These are phyloP conservation scores for Chymomyza caudatula DNA, from an alignment of 2,888 invertebrate species.

Conservation along the genomic window DNA sequence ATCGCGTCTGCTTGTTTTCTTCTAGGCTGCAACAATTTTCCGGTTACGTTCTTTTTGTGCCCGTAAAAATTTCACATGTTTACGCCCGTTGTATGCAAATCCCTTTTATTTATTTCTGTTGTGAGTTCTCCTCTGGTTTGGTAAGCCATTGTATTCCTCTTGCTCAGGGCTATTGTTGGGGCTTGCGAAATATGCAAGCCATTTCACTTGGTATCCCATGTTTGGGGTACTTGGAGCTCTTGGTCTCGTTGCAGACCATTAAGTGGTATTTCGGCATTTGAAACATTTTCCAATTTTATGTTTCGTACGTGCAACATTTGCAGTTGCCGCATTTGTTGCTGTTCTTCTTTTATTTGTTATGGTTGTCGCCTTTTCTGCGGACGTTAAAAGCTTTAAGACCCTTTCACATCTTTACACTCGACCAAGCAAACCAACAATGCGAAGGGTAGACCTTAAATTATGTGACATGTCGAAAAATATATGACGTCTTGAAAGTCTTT, in stretches of 20 bases:
- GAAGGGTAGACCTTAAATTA: background rate
- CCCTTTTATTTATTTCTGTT: constrained; percentile 6
- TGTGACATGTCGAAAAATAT: background rate
- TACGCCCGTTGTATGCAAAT: constrained; percentile 17
- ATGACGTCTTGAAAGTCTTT: background rate
- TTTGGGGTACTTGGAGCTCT: constrained; percentile 8
- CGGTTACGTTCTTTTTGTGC: background rate
- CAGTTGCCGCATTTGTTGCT: background rate
- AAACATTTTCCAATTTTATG: constrained; percentile 28
- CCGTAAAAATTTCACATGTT: constrained; percentile 10
- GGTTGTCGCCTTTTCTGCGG: background rate
- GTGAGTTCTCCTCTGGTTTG: background rate
- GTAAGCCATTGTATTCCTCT: constrained; percentile 2
- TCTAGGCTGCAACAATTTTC: background rate
- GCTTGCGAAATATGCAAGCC: background rate
- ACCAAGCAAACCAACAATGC: background rate
- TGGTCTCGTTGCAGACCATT: constrained; percentile 28
- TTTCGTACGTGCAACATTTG: constrained; percentile 2
- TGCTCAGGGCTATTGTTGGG: background rate
- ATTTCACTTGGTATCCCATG: background rate
- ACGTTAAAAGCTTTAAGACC: background rate
- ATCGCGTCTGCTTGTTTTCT: background rate
- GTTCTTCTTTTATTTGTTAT: background rate
- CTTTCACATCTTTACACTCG: background rate
- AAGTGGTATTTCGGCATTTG: constrained; percentile 66